Evolutionary conservation across 2,113 vertebrate species (phyloP), one percentile per base, ranked within the genome.

Genomic region (Nasalis larvatus): DNA sequence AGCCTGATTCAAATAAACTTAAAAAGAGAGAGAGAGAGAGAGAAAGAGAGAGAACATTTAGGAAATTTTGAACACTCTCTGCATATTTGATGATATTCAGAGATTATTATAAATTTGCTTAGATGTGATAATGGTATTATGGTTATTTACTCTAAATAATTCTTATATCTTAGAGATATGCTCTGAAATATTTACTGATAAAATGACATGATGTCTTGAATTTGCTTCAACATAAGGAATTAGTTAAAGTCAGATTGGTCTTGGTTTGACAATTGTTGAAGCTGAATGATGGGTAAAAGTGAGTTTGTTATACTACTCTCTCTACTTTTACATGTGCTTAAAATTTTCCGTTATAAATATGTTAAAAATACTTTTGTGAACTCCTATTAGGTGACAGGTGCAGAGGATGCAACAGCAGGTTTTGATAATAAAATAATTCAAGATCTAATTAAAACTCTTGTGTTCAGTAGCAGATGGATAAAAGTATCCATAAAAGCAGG

Each of bases 401-500:
- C 9, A 60, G 32, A 91, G 3, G 82, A 89, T 58, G 3, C 18
- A 37, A 66, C 10, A 58, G 30, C n/a, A 45, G 6, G 60, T 63
- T 63, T 63, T 13, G 12, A 63, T 63, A 63, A 45, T 77, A 47
- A 96, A 93, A 63, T 52, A 66, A 87, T 47, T 96, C 37, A 82
- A 87, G 56, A 88, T 94, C 45, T 82, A 92, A 95, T 30, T 58
- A 77, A 87, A 92, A 66, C 14, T 73, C 35, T 88, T 95, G 52
- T 90, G 69, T 37, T 95, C 30, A 92, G 63, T 37, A 96, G 52
- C 92, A 97, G 86, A 95, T 96, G 63, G 84, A 63, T 77, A 69
- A 93, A 27, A 80, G n/a, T 37, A 80, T 87, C 80, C n/a, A 54
- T 95, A 77, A 98, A 95, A 97, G 92, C 76, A 92, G 63, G 69